A percentile compares a stretch with the other conserved stretches of the same genome.
These are phyloP conservation scores for Pontoporia blainvillei DNA, from an alignment of 2,113 vertebrate species.

Conservation along the genomic window DNA sequence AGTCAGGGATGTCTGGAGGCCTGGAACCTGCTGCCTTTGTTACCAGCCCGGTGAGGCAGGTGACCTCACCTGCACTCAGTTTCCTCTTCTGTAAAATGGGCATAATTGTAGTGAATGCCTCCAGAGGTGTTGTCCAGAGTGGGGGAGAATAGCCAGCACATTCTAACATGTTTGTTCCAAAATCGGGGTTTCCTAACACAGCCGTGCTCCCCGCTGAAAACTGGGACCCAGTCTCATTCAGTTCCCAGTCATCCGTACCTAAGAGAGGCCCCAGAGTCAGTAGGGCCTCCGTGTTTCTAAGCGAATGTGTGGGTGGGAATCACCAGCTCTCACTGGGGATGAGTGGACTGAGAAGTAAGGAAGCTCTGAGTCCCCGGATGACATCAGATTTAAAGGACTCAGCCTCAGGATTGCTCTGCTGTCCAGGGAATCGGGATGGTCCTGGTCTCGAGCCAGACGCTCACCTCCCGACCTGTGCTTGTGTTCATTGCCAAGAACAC, in stretches of 20 bases:
- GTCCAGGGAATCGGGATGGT: rapidly evolving
- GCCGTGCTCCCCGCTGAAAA: rapidly evolving
- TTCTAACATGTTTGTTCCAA: rapidly evolving
- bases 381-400: rapidly evolving
- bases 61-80: neutral
- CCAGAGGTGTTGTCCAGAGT: rapidly evolving
- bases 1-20: rapidly evolving
- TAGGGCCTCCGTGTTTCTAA: rapidly evolving
- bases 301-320: rapidly evolving
- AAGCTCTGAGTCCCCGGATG: too few species aligned
- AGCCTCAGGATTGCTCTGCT: neutral
- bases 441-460: too few species aligned
- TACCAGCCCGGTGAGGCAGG: rapidly evolving
- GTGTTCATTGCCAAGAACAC: rapidly evolving
- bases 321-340: neutral
- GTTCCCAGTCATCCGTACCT: rapidly evolving
- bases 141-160: rapidly evolving
- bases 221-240: neutral
- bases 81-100: neutral
- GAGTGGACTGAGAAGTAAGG: neutral
- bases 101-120: neutral
- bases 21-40: neutral
- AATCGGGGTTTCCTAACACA: rapidly evolving
- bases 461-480: rapidly evolving
- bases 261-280: rapidly evolving